A percentile compares a stretch with the other conserved stretches of the same genome.
These are phyloP conservation scores for Pantherophis vulpinus DNA, from an alignment of 2,797 vertebrate species.

Conservation along the genomic window DNA sequence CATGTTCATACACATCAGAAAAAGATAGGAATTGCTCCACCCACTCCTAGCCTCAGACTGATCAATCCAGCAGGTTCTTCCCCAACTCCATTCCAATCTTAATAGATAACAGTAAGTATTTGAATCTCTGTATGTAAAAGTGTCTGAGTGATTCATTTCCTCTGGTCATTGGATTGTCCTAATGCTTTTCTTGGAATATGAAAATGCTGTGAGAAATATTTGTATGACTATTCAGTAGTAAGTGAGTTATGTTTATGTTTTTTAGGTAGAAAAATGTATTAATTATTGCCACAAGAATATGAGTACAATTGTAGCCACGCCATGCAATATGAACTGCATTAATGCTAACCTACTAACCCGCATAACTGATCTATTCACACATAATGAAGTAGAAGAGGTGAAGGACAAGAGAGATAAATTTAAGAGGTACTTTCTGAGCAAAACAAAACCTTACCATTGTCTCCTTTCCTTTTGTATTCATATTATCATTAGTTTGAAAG, in stretches of 20 bases:
- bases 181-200: conserved; percentile 18
- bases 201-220: neutral
- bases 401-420: conserved; percentile 98
- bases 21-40: neutral
- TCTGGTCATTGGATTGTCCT: neutral
- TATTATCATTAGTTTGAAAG: neutral
- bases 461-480: neutral
- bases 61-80: neutral
- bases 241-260: conserved; percentile 27
- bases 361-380: conserved; percentile 89
- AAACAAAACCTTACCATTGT: conserved; percentile 10
- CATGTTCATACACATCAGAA: neutral
- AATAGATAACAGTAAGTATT: neutral
- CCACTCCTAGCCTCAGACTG: neutral
- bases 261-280: conserved; percentile 93
- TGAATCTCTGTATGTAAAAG: neutral
- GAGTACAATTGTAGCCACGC: conserved; percentile 91
- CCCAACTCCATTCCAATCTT: neutral
- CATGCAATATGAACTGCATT: conserved; percentile 99
- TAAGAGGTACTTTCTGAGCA: conserved; percentile 74
- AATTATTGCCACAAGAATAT: conserved; percentile 94
- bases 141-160: neutral
- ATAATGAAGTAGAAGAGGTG: conserved; percentile 91
- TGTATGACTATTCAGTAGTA: neutral
- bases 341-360: conserved; percentile 88